Conservation (phyloP, 2,888 invertebrate genomes). For the Artemia sp. region DNA sequence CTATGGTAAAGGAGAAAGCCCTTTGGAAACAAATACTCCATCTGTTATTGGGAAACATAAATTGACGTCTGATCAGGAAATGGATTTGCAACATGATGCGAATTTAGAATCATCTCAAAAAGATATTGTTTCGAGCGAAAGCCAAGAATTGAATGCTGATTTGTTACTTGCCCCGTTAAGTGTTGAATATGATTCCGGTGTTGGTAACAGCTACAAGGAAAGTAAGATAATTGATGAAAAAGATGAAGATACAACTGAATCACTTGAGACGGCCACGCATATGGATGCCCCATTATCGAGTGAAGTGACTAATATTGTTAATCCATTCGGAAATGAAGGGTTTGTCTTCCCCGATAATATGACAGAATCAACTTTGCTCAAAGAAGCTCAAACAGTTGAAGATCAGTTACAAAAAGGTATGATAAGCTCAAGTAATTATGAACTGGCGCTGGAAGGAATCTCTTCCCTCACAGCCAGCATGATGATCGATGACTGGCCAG, state of each 20-base stretch:
- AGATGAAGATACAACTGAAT: neutral
- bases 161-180: neutral
- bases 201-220: slow-evolving; percentile 12
- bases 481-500: slow-evolving; percentile 11
- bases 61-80: neutral
- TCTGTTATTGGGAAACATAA: neutral
- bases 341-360: slow-evolving; percentile 8
- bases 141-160: neutral
- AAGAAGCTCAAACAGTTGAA: neutral
- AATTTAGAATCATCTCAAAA: too few relatives aligned
- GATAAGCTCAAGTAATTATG: neutral
- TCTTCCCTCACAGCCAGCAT: neutral
- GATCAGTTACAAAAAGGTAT: neutral
- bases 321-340: slow-evolving; percentile 9
- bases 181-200: neutral
- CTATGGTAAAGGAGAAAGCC: neutral
- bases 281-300: neutral
- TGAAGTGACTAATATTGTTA: neutral
- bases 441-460: neutral
- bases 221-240: neutral
- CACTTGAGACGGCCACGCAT: neutral
- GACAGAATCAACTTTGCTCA: slow-evolving; percentile 11
- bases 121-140: neutral
- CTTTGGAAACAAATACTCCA: neutral
- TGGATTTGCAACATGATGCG: neutral